Base-by-base conservation (phyloP, 2,888 invertebrate genomes). In the Chalcis sispes region DNA sequence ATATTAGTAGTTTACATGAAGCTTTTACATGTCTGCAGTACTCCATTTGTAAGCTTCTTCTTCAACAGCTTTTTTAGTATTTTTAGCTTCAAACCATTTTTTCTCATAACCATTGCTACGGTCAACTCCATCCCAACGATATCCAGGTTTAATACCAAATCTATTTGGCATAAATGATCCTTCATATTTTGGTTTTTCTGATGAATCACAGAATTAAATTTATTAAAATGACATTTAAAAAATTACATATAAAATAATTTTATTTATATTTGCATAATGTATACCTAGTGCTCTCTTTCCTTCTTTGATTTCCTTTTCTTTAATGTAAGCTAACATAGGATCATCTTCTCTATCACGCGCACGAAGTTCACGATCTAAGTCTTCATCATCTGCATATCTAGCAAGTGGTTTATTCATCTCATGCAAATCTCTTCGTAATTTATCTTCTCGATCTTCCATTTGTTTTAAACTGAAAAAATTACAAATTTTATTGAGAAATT, bases 91-190 rank as follows among this genome's bases (percentile, higher is more conserved):
- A 85, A 98, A 96, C 91, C 94, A 95, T 83, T 95, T 94, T 83
- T 93, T 94, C 88, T 99, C 99, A 87, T 97, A 99, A 0, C 98
- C 99, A 89, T 95, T 99, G 4, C 98, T 98, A 25, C 99, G 91
- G 89, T 99, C 97, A 0, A 99, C 98, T 0, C 99, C 99, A 87
- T 99, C 99, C 99, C 99, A 99, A 15, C 98, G 91, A 89, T 97
- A 95, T 0, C 99, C 99, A 0, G 99, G 99, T 8, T 92, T 90
- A 69, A 99, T 96, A 76, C 94, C 93, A 89, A 94, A 99, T 1
- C 99, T 92, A 90, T 99, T 99, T 15, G 98, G 97, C 70, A 95
- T 94, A 82, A 92, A 96, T 32, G 94, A 93, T 0, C 98, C 98
- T 84, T 93, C 92, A 88, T 97, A 99, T 8, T 89, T 89, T 0